Evolutionary conservation across 2,797 vertebrate species (phyloP).

Genomic region (Catostomus latipinnis): DNA sequence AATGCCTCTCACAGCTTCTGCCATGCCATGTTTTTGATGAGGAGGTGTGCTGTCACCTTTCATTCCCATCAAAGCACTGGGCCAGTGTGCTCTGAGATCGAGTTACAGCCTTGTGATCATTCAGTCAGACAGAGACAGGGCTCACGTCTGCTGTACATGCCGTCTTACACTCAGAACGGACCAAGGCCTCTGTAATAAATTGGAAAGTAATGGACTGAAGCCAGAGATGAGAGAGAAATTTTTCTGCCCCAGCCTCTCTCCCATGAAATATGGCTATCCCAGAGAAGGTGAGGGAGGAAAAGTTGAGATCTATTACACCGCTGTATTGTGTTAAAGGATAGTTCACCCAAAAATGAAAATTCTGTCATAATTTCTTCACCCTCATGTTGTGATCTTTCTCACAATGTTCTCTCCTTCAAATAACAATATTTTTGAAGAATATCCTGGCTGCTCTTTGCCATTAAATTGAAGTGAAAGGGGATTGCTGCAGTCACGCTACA

Average conservation of each 20-base stretch:
- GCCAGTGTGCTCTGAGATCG: conserved; percentile 38
- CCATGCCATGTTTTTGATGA: conserved; percentile 47
- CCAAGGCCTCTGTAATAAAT: conserved; percentile 24
- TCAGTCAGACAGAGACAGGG: conserved; percentile 29
- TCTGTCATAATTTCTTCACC: too few species aligned
- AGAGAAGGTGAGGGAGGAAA: background rate
- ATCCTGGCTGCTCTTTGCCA: too few species aligned
- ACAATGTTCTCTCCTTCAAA: too few species aligned
- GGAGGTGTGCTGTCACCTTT: conserved; percentile 45
- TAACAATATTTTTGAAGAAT: too few species aligned
- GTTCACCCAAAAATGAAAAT: background rate
- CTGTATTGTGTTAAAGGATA: background rate
- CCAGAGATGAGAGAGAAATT: conserved; percentile 28
- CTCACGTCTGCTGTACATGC: conserved; percentile 31
- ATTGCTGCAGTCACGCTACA: too few species aligned
- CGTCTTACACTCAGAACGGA: background rate
- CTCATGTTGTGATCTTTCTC: too few species aligned
- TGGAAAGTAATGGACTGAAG: conserved; percentile 42
- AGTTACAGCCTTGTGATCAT: conserved; percentile 43
- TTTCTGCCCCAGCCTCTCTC: conserved; percentile 12
- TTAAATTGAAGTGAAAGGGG: too few species aligned
- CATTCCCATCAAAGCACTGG: conserved; percentile 45
- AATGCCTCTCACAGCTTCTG: conserved; percentile 17
- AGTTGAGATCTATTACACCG: conserved; percentile 2
- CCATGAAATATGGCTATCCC: conserved; percentile 24